These are phyloP conservation scores for Acheta domesticus DNA, from an alignment of 2,888 invertebrate genomes.

Conservation along the genomic window DNA sequence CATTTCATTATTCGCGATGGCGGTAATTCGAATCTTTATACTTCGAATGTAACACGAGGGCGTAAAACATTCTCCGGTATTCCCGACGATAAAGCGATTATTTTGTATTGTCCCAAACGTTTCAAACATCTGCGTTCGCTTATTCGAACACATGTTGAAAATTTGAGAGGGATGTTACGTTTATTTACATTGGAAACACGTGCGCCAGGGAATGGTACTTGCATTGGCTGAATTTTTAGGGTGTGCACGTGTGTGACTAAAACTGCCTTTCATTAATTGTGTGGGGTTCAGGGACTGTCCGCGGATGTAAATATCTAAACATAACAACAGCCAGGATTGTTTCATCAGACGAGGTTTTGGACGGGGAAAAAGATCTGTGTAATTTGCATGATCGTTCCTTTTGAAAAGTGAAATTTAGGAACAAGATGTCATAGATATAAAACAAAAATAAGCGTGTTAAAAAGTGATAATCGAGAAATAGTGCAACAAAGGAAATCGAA, in stretches of 20 bases:
- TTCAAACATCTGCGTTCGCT: neutral
- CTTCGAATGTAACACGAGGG: neutral
- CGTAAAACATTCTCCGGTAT: no score
- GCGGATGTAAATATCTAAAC: no score
- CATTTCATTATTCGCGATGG: conserved; percentile 18
- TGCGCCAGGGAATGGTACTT: neutral
- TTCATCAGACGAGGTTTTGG: neutral
- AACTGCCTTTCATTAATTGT: neutral
- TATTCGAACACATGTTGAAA: neutral
- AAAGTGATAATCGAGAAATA: neutral
- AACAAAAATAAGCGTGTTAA: neutral
- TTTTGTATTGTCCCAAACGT: neutral
- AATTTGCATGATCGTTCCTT: no score
- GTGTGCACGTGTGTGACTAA: neutral
- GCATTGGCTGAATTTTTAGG: neutral
- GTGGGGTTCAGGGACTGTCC: neutral
- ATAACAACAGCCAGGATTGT: neutral
- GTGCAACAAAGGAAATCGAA: conserved; percentile 21
- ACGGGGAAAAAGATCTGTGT: no score
- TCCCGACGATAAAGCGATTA: neutral
- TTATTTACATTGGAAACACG: neutral
- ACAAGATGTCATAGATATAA: neutral
- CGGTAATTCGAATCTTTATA: neutral
- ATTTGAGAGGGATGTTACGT: neutral
- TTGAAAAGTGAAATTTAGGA: neutral